Percentiles rank a stretch among this genome's conserved stretches.
Evolutionary conservation across 2,113 vertebrate species (phyloP).

Genomic region (Sylvietta virens): DNA sequence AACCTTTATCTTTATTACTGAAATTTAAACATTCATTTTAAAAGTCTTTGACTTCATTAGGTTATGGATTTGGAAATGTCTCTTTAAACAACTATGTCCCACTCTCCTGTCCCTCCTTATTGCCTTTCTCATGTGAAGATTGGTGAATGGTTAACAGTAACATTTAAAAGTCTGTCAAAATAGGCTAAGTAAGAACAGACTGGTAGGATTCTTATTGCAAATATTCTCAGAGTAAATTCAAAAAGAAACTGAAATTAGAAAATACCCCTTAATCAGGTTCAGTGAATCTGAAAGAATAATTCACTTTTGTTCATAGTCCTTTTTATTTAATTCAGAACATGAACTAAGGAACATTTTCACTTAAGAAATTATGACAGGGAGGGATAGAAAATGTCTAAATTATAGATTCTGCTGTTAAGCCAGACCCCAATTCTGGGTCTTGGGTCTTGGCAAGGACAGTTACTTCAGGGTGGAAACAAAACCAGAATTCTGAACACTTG

Average conservation of each 20-base stretch:
- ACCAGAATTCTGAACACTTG: neutral
- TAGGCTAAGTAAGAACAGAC: neutral
- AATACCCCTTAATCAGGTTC: neutral
- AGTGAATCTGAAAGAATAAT: neutral
- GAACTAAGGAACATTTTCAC: neutral
- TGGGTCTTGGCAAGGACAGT: neutral
- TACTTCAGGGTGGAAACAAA: neutral
- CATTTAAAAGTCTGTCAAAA: neutral
- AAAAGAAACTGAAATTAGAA: neutral
- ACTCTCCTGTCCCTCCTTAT: fast-evolving
- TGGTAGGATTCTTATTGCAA: neutral
- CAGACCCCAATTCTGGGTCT: neutral
- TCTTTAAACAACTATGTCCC: neutral
- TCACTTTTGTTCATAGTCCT: neutral
- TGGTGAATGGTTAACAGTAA: neutral
- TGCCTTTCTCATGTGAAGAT: neutral
- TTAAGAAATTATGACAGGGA: neutral
- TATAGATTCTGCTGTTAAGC: neutral
- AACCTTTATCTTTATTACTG: neutral
- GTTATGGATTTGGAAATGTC: neutral
- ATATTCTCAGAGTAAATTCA: neutral
- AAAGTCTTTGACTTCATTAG: neutral
- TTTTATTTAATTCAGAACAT: neutral
- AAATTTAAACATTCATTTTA: neutral
- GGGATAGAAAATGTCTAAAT: neutral